Evolutionary conservation across 1,140 invertebrate genomes (phyloP).

Genomic region (Pinna nobilis): DNA sequence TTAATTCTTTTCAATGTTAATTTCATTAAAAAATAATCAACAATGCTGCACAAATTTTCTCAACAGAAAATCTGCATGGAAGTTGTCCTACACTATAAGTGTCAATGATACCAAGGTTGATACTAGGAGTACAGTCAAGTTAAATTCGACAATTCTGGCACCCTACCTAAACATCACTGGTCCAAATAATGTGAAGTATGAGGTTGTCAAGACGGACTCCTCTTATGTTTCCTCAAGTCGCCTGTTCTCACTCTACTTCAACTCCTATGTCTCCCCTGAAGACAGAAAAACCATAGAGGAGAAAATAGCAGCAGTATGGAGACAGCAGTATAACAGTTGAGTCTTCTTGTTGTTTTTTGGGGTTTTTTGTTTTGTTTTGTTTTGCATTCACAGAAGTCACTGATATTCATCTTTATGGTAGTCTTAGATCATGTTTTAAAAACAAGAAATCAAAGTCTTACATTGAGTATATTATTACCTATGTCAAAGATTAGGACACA

Average conservation of each 20-base stretch:
- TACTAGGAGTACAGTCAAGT: constrained; percentile 7
- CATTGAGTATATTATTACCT: too few relatives aligned
- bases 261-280: constrained; percentile 22
- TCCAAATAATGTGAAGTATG: constrained; percentile 22
- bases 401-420: too few relatives aligned
- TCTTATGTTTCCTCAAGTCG: background rate
- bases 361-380: too few relatives aligned
- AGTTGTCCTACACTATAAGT: constrained; percentile 29
- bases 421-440: too few relatives aligned
- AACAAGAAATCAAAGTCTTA: too few relatives aligned
- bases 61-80: constrained; percentile 33
- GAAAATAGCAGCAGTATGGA: background rate
- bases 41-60: background rate
- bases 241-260: constrained; percentile 24
- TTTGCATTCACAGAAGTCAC: too few relatives aligned
- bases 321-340: background rate
- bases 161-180: constrained; percentile 28
- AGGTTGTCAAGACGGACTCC: background rate
- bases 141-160: constrained; percentile 29
- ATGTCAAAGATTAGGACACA: too few relatives aligned
- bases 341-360: too few relatives aligned
- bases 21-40: too few relatives aligned
- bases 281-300: constrained; percentile 25
- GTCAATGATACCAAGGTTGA: constrained; percentile 30
- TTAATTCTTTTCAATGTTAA: too few relatives aligned